Conservation (phyloP, 1,140 invertebrate genomes). For the Plutomurus gul region DNA sequence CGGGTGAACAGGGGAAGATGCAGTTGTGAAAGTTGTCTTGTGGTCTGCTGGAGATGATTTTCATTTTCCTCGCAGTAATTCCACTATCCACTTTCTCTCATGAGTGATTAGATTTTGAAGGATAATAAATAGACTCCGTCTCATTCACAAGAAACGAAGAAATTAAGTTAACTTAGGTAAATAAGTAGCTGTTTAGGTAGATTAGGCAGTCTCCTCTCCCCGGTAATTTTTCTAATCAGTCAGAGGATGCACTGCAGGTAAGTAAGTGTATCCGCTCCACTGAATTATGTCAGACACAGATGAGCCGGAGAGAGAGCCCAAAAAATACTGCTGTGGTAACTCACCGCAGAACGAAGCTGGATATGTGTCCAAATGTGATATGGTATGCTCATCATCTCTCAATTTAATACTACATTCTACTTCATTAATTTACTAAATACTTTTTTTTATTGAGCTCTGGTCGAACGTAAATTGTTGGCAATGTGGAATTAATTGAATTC, state of each 20-base stretch:
- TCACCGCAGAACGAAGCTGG: constrained; percentile 39
- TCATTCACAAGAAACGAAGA: neutral
- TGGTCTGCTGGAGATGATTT: neutral
- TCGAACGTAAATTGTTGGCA: neutral
- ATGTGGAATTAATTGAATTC: neutral
- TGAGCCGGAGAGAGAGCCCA: neutral
- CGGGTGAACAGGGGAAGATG: no score
- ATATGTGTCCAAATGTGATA: constrained; percentile 47
- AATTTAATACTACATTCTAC: no score
- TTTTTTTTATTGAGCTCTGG: neutral
- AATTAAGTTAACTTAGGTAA: neutral
- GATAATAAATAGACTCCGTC: neutral
- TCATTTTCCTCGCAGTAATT: neutral
- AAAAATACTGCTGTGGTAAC: constrained; percentile 46
- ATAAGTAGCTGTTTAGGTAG: neutral
- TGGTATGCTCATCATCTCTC: neutral
- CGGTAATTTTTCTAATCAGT: no score
- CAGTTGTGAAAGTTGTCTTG: neutral
- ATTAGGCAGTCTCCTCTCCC: neutral
- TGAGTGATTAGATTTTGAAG: neutral
- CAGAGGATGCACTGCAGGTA: no score
- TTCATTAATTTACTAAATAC: no score
- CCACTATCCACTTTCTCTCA: neutral
- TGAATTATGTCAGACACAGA: constrained; percentile 25
- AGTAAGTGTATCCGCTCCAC: neutral